Evolutionary conservation across 2,888 invertebrate genomes (phyloP), one percentile per base, ranked within the genome.

Genomic region (Lithophane ornitopus): DNA sequence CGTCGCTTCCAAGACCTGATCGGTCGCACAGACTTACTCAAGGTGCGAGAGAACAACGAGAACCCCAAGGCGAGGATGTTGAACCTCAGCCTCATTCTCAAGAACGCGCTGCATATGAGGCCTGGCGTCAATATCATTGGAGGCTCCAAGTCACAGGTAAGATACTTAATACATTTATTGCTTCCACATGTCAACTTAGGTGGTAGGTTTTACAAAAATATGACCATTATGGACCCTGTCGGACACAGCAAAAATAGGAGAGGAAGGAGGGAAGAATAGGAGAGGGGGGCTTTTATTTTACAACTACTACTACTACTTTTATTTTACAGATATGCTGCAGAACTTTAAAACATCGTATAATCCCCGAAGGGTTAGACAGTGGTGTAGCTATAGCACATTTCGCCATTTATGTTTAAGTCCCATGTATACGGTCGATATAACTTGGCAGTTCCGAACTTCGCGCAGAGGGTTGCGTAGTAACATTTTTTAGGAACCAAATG

Each of bases 71-170:
- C 99, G 0, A 97, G 98, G 70, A 97, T 98, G 89, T 96, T 99
- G 72, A 98, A 99, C 95, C 97, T 99, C 72, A 97, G 98, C 73
- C 97, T 98, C 22, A 98, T 99, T 72, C 96, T 99, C 80, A 98
- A 98, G 95, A 99, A 98, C 94, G 99, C 99, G 0, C 95, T 98
- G 66, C 98, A 98, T 88, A 97, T 99, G 97, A 97, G 99, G 58
- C 99, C 99, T 0, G 98, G 98, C 4, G 98, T 98, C 26, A 99
- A 98, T 91, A 99, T 99, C 81, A 96, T 98, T 44, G 99, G 99
- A 22, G 99, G 99, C 11, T 98, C 98, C 11, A 97, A 98, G 44
- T 93, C 97, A 54, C 98, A 98, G 97, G 97, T 97, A 81, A 59
- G 56, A 78, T n/a, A n/a, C n/a, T n/a, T n/a, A n/a, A n/a, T n/a